These are phyloP conservation scores for Halictus quadricinctus DNA, from an alignment of 2,888 invertebrate genomes.

Conservation along the genomic window DNA sequence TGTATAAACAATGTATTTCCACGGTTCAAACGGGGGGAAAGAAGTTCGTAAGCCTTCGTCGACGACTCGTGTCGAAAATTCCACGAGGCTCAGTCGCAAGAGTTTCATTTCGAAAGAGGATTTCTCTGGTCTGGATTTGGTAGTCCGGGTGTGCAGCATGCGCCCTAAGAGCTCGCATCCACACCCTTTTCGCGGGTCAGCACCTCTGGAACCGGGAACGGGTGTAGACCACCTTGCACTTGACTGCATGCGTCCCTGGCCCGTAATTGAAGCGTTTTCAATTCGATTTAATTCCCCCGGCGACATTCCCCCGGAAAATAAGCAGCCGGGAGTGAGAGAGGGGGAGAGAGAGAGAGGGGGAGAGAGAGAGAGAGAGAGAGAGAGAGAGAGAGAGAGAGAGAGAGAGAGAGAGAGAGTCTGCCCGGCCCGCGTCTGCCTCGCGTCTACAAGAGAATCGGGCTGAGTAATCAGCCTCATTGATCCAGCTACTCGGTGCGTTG, in stretches of 20 bases:
- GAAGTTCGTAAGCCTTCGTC: too few relatives aligned
- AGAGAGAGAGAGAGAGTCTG: too few relatives aligned
- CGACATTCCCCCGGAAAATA: constrained; percentile 54
- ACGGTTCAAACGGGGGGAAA: too few relatives aligned
- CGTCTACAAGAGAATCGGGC: constrained; percentile 62
- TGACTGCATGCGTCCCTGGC: constrained; percentile 33
- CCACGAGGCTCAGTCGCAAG: too few relatives aligned
- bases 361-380: neutral
- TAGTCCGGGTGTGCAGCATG: neutral
- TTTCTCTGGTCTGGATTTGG: neutral
- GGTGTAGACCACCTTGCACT: constrained; percentile 31
- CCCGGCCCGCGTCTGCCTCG: constrained; percentile 58
- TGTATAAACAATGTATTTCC: too few relatives aligned
- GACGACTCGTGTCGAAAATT: too few relatives aligned
- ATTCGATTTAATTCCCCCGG: constrained; percentile 60
- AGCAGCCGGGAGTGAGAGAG: constrained; percentile 27
- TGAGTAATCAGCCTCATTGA: constrained; percentile 71
- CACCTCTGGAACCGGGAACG: neutral
- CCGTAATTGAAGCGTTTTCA: constrained; percentile 62
- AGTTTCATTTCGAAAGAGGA: neutral
- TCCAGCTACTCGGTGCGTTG: constrained; percentile 69
- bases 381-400: too few relatives aligned
- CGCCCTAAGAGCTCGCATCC: neutral
- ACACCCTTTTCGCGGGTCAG: neutral
- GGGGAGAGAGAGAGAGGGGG: too few relatives aligned